Conservation (phyloP, 2,888 invertebrate genomes). For the Petrophora chlorosata region DNA sequence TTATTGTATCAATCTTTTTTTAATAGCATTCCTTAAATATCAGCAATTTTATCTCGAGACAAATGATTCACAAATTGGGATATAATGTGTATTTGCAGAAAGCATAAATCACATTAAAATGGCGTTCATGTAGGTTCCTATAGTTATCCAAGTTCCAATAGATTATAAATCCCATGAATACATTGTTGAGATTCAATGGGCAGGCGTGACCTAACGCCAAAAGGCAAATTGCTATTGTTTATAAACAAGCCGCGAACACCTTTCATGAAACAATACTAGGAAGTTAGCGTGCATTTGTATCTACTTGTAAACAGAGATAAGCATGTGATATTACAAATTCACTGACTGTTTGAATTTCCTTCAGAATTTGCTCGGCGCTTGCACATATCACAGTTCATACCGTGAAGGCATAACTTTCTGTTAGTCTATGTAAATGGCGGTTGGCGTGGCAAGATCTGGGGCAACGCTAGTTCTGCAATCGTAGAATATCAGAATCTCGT, state of each 20-base stretch:
- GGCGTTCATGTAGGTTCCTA: background rate
- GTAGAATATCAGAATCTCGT: constrained; percentile 20
- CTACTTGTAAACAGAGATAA: constrained; percentile 45
- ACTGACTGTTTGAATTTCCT: constrained; percentile 28
- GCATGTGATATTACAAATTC: constrained; percentile 37
- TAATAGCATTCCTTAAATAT: constrained; percentile 23
- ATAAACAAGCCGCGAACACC: constrained; percentile 66
- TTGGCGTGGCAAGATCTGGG: constrained; percentile 20
- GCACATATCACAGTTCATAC: constrained; percentile 32
- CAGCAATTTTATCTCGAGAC: background rate
- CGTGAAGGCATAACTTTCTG: constrained; percentile 32
- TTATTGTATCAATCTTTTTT: constrained; percentile 31
- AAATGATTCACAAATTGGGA: constrained; percentile 10
- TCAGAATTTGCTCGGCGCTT: constrained; percentile 30
- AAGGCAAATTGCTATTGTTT: constrained; percentile 73
- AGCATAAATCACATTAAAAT: constrained; percentile 2
- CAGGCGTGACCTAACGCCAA: constrained; percentile 67
- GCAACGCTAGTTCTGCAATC: constrained; percentile 24
- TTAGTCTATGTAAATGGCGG: constrained; percentile 32
- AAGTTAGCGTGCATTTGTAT: constrained; percentile 56
- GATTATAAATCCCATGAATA: constrained; percentile 48
- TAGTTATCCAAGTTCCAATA: constrained; percentile 34
- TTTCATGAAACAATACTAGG: constrained; percentile 68
- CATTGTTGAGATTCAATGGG: constrained; percentile 57
- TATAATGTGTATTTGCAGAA: background rate